Conservation (phyloP, 92 coral and sea anemone species). For the Umimayanthus chanpuru region DNA sequence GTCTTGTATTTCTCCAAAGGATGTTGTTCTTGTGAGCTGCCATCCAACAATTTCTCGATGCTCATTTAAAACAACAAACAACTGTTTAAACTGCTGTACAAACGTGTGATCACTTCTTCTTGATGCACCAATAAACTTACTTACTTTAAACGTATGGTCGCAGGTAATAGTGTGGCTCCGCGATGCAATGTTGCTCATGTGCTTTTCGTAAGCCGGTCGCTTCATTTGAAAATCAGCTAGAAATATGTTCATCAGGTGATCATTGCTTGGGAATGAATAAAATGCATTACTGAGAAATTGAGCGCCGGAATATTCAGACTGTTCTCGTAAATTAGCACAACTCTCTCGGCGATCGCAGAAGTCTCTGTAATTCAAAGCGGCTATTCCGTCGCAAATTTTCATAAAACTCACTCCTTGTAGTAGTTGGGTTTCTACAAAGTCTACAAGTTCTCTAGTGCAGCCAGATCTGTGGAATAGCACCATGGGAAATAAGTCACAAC, state of each 20-base stretch:
- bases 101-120: slow-evolving; percentile 39
- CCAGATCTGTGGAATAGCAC: slow-evolving; percentile 35
- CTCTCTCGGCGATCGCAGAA: slow-evolving; percentile 9
- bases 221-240: slow-evolving; percentile 15
- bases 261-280: slow-evolving; percentile 49
- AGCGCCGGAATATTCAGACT: not conserved
- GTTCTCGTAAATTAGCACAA: not conserved
- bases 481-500: slow-evolving; percentile 25
- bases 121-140: slow-evolving; percentile 31
- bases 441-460: slow-evolving; percentile 25
- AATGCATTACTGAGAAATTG: not conserved
- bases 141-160: slow-evolving; percentile 50
- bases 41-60: slow-evolving; percentile 28
- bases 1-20: slow-evolving; percentile 39
- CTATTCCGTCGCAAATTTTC: slow-evolving; percentile 35
- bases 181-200: not conserved
- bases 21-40: slow-evolving; percentile 37
- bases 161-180: not conserved
- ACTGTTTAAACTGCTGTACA: slow-evolving; percentile 37
- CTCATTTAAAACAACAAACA: slow-evolving; percentile 40
- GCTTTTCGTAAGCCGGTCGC: not conserved
- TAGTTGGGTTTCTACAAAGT: slow-evolving; percentile 34
- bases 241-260: slow-evolving; percentile 40
- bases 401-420: slow-evolving; percentile 42
- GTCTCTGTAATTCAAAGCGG: slow-evolving; percentile 23